Conservation (phyloP, 1,140 invertebrate species). For the Glossosoma conforme region DNA sequence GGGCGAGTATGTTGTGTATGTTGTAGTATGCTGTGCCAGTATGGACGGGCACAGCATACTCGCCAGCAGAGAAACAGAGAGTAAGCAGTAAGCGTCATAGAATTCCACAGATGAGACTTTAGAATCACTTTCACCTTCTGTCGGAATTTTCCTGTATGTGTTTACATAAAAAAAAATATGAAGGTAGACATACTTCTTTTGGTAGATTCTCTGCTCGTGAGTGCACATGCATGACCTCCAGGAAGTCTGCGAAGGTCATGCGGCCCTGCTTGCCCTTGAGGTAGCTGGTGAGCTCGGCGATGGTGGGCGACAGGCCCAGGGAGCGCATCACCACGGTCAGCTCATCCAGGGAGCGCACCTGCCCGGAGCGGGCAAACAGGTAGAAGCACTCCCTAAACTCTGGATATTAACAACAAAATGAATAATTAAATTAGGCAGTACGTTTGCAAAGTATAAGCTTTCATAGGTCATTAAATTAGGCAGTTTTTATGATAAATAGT, state of each 20-base stretch:
- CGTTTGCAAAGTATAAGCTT: not conserved
- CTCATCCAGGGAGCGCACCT: conserved; percentile 84
- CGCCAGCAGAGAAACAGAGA: no score
- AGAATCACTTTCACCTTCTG: no score
- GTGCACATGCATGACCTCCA: conserved; percentile 93
- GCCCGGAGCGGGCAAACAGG: conserved; percentile 81
- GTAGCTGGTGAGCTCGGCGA: conserved; percentile 81
- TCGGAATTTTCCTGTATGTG: no score
- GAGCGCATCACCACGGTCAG: conserved; percentile 91
- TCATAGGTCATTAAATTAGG: not conserved
- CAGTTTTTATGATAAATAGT: not conserved
- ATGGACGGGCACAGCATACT: no score
- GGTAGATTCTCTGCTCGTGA: conserved; percentile 81
- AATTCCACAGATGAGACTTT: no score
- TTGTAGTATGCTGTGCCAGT: no score
- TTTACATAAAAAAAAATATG: no score
- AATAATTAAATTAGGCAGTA: conserved; percentile 3
- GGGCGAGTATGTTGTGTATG: no score
- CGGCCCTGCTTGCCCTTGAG: conserved; percentile 81
- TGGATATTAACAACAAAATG: conserved; percentile 46
- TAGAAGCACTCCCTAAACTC: conserved; percentile 95
- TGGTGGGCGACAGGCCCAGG: conserved; percentile 87
- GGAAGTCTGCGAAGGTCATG: conserved; percentile 92
- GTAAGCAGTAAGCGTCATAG: no score
- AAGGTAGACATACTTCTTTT: conserved; percentile 83